phyloP scores from a whole-genome alignment of 2,797 vertebrate species.

The Parauchenoglanis punctatus region DNA sequence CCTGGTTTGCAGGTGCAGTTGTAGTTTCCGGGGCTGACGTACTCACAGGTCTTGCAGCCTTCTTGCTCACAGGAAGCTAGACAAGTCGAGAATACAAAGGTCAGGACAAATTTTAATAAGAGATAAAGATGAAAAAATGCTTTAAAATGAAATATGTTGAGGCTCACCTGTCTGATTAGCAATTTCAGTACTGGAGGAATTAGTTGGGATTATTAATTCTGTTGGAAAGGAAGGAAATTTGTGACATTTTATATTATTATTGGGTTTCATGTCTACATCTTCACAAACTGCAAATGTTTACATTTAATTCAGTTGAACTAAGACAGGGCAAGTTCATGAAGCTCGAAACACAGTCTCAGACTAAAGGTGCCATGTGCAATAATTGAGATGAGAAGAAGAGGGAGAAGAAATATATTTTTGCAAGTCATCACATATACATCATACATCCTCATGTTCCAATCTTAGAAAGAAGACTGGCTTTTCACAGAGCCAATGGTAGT shows the following conservation, averaged over 20 bases:
- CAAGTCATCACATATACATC: background rate
- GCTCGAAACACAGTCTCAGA: background rate
- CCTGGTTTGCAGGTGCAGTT: constrained; percentile 81
- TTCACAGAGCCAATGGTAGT: background rate
- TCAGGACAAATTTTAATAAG: background rate
- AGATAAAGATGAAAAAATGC: background rate
- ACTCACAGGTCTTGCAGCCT: constrained; percentile 76
- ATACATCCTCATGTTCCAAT: background rate
- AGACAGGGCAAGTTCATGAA: background rate
- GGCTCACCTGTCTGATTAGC: constrained; percentile 76
- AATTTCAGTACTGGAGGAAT: constrained; percentile 62
- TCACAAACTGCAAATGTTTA: background rate
- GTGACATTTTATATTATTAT: background rate
- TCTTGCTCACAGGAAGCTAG: constrained; percentile 68
- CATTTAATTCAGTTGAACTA: background rate
- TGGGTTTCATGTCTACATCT: background rate
- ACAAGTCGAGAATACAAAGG: constrained; percentile 11
- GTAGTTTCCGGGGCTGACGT: constrained; percentile 68
- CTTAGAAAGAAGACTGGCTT: background rate
- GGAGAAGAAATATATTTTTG: background rate
- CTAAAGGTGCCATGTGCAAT: background rate
- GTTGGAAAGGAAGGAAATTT: constrained; percentile 46
- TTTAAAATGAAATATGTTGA: background rate
- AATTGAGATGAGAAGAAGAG: background rate
- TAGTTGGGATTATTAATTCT: constrained; percentile 69